A percentile compares a stretch with the other conserved stretches of the same genome.
Evolutionary conservation across 2,113 vertebrate genomes (phyloP).

Genomic region (Melanostigma gelatinosum): DNA sequence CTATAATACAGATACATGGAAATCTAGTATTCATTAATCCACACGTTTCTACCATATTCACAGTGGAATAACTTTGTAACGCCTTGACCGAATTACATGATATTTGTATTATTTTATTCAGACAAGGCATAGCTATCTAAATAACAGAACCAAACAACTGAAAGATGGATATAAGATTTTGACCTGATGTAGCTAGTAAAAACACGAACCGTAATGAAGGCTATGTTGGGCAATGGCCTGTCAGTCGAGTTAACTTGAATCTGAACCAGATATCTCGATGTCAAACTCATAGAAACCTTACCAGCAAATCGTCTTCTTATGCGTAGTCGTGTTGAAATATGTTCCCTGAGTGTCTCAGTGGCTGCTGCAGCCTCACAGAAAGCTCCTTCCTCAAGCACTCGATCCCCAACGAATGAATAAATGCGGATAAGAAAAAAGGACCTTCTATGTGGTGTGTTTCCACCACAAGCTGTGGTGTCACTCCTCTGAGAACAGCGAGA

Average conservation of each 20-base stretch:
- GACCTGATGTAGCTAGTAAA: no score
- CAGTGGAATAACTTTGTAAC: no score
- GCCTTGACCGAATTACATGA: no score
- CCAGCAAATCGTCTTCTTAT: constrained; percentile 32
- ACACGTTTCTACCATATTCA: no score
- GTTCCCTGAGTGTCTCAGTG: constrained; percentile 6
- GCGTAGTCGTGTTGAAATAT: constrained; percentile 5
- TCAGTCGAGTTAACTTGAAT: neutral
- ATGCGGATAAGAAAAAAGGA: neutral
- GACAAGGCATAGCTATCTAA: no score
- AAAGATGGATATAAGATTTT: no score
- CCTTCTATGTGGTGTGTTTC: neutral
- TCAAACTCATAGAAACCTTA: constrained; percentile 45
- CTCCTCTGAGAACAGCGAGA: constrained; percentile 29
- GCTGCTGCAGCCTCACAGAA: constrained; percentile 52
- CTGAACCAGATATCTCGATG: neutral
- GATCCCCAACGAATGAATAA: neutral
- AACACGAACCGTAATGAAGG: neutral
- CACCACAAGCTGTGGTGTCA: constrained; percentile 20
- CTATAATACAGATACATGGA: no score
- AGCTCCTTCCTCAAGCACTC: neutral
- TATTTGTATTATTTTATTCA: no score
- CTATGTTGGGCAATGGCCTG: neutral
- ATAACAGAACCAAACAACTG: no score
- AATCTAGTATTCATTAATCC: no score